These are phyloP conservation scores for Fulmarus glacialis DNA, from an alignment of 2,113 vertebrate genomes.

Conservation along the genomic window DNA sequence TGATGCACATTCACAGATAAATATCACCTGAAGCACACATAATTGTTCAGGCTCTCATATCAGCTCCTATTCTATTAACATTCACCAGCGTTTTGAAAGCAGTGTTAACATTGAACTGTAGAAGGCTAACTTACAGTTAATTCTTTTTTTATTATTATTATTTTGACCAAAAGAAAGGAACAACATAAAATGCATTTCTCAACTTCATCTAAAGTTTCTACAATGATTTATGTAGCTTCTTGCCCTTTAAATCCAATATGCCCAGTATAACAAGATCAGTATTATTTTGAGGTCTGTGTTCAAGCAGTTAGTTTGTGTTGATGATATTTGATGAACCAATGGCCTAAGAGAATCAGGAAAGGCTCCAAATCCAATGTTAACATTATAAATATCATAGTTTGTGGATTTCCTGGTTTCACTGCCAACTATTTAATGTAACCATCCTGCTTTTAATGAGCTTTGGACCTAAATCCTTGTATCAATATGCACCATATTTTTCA, in stretches of 20 bases:
- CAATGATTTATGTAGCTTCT: background rate
- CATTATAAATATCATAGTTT: constrained; percentile 49
- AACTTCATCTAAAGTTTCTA: background rate
- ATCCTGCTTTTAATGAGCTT: background rate
- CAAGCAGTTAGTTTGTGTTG: constrained; percentile 8
- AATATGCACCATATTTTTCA: background rate
- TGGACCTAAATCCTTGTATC: constrained; percentile 2
- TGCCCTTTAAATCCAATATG: background rate
- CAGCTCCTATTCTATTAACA: background rate
- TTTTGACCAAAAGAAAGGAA: background rate
- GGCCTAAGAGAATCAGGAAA: constrained; percentile 27
- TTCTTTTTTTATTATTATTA: background rate
- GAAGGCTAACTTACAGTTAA: rapidly evolving
- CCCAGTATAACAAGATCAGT: background rate
- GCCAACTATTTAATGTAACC: background rate
- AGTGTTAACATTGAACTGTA: background rate
- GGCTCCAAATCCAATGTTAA: constrained; percentile 32
- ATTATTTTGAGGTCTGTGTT: background rate
- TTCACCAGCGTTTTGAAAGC: background rate
- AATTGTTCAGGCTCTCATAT: background rate
- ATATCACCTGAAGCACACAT: background rate
- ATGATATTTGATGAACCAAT: constrained; percentile 11
- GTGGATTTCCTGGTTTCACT: constrained; percentile 1
- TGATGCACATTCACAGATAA: background rate
- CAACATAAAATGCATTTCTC: background rate